A percentile compares a stretch with the other conserved stretches of the same genome.
phyloP scores from a whole-genome alignment of 2,113 vertebrate species.

The Seriola dumerili region DNA sequence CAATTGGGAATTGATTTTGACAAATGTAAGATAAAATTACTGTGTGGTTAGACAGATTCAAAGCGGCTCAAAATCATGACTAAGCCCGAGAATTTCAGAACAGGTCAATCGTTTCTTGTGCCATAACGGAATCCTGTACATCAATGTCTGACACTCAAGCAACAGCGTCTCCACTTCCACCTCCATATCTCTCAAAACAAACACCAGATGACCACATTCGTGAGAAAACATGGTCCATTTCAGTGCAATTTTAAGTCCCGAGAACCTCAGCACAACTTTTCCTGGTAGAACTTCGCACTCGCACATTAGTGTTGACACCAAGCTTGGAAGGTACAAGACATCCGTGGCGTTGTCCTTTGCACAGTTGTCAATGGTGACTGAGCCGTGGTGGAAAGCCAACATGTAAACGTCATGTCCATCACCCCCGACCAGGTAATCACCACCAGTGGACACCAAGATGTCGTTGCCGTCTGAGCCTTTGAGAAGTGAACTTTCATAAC shows the following conservation, averaged over 20 bases:
- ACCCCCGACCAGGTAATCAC: constrained; percentile 67
- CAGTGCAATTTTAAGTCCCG: not conserved
- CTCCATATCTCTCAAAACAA: not conserved
- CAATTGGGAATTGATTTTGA: too few species aligned
- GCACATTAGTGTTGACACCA: fast-evolving
- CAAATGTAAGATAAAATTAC: too few species aligned
- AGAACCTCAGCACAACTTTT: not conserved
- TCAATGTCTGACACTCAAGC: not conserved
- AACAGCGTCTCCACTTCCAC: constrained; percentile 16
- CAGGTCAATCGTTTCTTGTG: too few species aligned
- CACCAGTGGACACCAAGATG: constrained; percentile 62
- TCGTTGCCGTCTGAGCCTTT: constrained; percentile 71
- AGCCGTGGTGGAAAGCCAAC: constrained; percentile 34
- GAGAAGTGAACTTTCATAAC: constrained; percentile 65
- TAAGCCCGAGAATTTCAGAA: too few species aligned
- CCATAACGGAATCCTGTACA: fast-evolving
- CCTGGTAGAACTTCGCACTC: not conserved
- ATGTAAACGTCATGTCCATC: constrained; percentile 69
- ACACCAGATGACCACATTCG: constrained; percentile 41
- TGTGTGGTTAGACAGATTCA: too few species aligned
- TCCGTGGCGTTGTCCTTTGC: constrained; percentile 58
- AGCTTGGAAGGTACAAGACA: constrained; percentile 52
- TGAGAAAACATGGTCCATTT: not conserved
- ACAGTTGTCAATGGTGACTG: constrained; percentile 69
- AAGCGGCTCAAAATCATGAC: too few species aligned